Base-by-base conservation (phyloP, 2,888 invertebrate species). In the Gasteruption jaculator region DNA sequence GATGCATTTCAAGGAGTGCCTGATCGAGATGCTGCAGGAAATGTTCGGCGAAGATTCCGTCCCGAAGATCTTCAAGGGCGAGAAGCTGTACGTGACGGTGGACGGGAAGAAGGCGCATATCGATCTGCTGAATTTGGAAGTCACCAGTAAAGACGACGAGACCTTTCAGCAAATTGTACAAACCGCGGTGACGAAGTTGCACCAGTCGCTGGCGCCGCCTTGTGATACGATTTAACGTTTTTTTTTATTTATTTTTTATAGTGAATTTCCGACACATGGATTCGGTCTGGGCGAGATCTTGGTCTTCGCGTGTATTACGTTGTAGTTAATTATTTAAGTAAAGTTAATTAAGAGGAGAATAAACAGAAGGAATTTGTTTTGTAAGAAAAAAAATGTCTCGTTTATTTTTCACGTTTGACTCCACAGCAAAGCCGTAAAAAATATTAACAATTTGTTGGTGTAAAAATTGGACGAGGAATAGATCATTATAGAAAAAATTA, bases 41-140 rank as follows among this genome's bases (percentile, higher is more conserved):
- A 95, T 96, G 86, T 96, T 94, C 74, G 96, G 96, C 0, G 88
- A 91, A 57, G 90, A 87, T 57, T 85, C 92, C 0, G 90, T 95
- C 29, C 91, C 91, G 7, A 94, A 94, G 74, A 84, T 93, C 65
- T 91, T 93, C 68, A 90, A 91, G 68, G 92, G 91, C 0, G 93
- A 95, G 60, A 82, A 85, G 56, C 71, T 95, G 34, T 82, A 86
- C 52, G 87, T 96, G 0, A 84, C 82, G 0, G 90, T 96, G 0
- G 87, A 90, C 61, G 85, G 83, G 8, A 89, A 88, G 55, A 80
- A 81, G 15, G 95, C 93, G 0, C 82, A 87, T 58, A 88, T 96
- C 43, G 90, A 95, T 71, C 73, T 95, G 24, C 73, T 82, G 18
- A 85, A 79, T 48, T 75, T 94, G 77, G 83, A 85, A 55, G 94